Conservation (phyloP, 2,113 vertebrate species). For the Neomonachus schauinslandi region DNA sequence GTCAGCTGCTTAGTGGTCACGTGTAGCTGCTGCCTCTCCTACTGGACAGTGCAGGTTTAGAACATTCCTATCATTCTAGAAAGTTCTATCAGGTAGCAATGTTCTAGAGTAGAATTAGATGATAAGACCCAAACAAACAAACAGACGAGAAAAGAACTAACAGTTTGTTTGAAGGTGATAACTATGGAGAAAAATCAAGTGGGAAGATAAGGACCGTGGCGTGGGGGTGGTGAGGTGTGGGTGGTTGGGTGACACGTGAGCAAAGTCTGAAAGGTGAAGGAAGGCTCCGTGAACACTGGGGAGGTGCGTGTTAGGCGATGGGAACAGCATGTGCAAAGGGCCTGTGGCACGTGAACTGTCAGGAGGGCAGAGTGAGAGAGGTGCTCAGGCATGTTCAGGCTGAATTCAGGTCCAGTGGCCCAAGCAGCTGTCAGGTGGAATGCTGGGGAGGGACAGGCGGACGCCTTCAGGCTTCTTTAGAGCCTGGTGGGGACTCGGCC, state of each 20-base stretch:
- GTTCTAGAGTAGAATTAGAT: not conserved
- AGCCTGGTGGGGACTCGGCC: not conserved
- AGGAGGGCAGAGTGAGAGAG: not conserved
- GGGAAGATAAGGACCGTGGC: not conserved
- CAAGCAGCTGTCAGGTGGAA: not conserved
- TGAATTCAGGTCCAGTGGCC: not conserved
- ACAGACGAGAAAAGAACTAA: not conserved
- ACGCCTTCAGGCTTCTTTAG: not conserved
- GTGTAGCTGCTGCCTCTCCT: not conserved
- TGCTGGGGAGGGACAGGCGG: accelerated
- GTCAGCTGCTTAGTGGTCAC: not conserved
- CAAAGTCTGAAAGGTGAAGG: not conserved
- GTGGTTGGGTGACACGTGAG: not conserved
- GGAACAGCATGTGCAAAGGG: not conserved
- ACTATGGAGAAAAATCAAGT: not conserved
- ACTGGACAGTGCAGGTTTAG: not conserved
- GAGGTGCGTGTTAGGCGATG: accelerated
- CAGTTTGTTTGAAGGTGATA: not conserved
- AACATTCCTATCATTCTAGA: not conserved
- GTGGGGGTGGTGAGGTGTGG: not conserved
- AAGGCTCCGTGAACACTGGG: not conserved
- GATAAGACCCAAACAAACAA: not conserved
- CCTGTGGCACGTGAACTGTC: not conserved
- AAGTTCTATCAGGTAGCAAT: not conserved
- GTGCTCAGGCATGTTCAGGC: not conserved